phyloP scores from a whole-genome alignment of 2,888 invertebrate genomes.

The Conops quadrifasciatus region DNA sequence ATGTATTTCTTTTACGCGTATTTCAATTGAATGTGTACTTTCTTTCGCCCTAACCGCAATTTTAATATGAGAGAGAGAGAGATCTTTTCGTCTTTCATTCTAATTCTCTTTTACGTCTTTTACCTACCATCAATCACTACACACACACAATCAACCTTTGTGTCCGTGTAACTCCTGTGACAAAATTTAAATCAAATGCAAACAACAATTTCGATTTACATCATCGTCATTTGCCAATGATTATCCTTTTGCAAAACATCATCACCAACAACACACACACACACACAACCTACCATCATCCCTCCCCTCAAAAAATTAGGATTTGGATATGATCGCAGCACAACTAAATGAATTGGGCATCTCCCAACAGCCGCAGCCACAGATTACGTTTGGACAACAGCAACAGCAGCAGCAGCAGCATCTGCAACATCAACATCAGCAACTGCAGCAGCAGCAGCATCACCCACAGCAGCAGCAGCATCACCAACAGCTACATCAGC shows the following conservation, averaged over 20 bases:
- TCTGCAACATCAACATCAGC: conserved; percentile 69
- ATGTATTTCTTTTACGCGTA: too few relatives aligned
- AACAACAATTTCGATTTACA: conserved; percentile 44
- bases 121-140: conserved; percentile 33
- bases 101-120: conserved; percentile 61
- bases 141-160: conserved; percentile 36
- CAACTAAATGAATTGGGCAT: conserved; percentile 94
- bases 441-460: conserved; percentile 71
- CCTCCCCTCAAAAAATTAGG: conserved; percentile 70
- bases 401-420: conserved; percentile 42
- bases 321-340: conserved; percentile 95
- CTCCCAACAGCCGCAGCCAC: conserved; percentile 65
- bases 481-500: conserved; percentile 32
- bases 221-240: conserved; percentile 44
- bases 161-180: conserved; percentile 26
- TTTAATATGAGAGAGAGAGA: not conserved
- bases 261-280: conserved; percentile 45
- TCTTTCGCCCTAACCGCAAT: too few relatives aligned
- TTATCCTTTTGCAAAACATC: conserved; percentile 44
- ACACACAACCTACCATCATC: conserved; percentile 46
- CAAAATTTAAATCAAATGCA: conserved; percentile 29
- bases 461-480: conserved; percentile 52
- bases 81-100: conserved; percentile 48
- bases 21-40: too few relatives aligned
- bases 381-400: conserved; percentile 47